Conservation (phyloP, 64 coral and sea anemone species). For the Hydrozoanthus tunicans region DNA sequence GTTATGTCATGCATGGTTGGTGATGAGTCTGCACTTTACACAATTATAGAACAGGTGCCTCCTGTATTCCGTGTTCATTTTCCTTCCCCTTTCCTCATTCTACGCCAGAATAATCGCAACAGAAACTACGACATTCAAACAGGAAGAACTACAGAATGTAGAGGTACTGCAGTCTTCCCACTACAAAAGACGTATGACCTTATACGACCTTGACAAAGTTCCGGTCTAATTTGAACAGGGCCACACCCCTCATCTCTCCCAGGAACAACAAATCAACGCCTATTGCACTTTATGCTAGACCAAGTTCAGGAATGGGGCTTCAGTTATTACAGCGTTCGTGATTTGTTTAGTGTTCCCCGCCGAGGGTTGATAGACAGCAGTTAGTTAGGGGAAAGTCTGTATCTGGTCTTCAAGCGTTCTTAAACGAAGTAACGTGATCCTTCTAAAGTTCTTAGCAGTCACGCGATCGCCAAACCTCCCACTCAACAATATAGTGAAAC, state of each 20-base stretch:
- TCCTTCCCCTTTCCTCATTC: background rate
- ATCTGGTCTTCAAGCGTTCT: background rate
- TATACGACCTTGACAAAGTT: background rate
- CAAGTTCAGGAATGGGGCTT: background rate
- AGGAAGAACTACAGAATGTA: background rate
- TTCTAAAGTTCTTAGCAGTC: background rate
- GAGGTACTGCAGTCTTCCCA: background rate
- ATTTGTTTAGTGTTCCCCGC: background rate
- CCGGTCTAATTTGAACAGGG: background rate
- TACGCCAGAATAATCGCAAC: no score
- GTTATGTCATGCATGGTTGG: no score
- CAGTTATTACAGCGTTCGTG: background rate
- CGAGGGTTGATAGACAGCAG: background rate
- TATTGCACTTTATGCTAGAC: background rate
- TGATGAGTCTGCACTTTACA: no score
- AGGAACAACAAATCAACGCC: background rate
- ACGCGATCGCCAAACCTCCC: background rate
- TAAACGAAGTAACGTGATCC: background rate
- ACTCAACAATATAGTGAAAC: background rate
- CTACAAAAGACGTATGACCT: background rate
- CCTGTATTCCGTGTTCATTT: background rate
- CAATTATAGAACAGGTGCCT: no score
- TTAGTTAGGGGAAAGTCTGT: background rate
- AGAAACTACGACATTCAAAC: background rate
- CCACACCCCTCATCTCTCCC: background rate